Base-by-base conservation (phyloP, 1,140 invertebrate genomes). In the Meteorus sp. region DNA sequence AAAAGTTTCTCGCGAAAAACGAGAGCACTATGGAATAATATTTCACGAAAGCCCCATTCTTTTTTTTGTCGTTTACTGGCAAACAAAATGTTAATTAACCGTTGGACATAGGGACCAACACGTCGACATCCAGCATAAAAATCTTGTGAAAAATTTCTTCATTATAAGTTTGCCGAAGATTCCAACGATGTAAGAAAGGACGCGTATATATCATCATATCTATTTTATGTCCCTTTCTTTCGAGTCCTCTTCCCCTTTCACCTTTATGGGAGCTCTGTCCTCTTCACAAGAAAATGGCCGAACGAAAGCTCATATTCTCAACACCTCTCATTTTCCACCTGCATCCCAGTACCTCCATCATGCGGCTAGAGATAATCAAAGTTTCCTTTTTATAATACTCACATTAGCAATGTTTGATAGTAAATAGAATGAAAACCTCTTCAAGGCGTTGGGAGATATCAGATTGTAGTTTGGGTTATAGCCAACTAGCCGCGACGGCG, bases 61-160 rank as follows among this genome's bases (percentile, higher is more conserved):
- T 63, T 48, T 31, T 23, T 23, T 11, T 17, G 11, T 29, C 29
- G 31, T 59, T 17, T 61, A n/a, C n/a, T n/a, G n/a, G 69, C 63
- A 69, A 70, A 69, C 67, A 66, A 66, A 66, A 68, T 68, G 66
- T 71, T 71, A 71, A 71, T 71, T 69, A 71, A 71, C 60, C 58
- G 56, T 41, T 43, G 22, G 31, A 6, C 13, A 17, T 11, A 31
- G 4, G 15, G 20, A 39, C 5, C 25, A 17, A 19, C 37, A n/a
- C 13, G 23, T 31, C 17, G 22, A 19, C 44, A 43, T 22, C 50
- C n/a, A 33, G 23, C n/a, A 1, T 43, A 29, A 56, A 45, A 47
- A 44, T 29, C 29, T 27, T 27, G 53, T 59, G 65, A 69, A 69
- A 69, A 69, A 70, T 70, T 60, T 64, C 64, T 70, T 70, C 65